These are phyloP conservation scores for Colletes latitarsis DNA, from an alignment of 1,140 invertebrate genomes.

Conservation along the genomic window DNA sequence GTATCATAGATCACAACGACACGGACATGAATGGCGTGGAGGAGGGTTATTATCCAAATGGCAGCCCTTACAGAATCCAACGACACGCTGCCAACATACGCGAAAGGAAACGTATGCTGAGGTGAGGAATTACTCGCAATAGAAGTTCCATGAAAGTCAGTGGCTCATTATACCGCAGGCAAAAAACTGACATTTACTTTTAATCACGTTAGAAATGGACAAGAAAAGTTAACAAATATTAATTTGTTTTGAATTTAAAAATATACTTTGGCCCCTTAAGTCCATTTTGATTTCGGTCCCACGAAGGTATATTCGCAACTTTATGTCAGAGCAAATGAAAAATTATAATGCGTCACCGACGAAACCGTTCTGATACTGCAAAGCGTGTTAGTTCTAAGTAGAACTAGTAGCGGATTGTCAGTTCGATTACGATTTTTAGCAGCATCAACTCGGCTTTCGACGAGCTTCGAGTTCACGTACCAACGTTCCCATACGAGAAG, in stretches of 20 bases:
- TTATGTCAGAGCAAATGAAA: too few relatives aligned
- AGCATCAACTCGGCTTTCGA: conserved; percentile 99
- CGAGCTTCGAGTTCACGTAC: conserved; percentile 95
- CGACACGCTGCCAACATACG: conserved; percentile 95
- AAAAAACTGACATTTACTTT: too few relatives aligned
- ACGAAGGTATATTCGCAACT: too few relatives aligned
- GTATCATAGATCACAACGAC: conserved; percentile 74
- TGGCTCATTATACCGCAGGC: too few relatives aligned
- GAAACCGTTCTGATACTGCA: not conserved
- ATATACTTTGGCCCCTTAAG: too few relatives aligned
- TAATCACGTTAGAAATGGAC: too few relatives aligned
- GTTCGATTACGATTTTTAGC: conserved; percentile 85
- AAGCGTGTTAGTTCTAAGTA: not conserved
- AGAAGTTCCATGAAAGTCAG: not conserved
- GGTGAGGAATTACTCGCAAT: conserved; percentile 83
- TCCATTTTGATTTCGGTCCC: too few relatives aligned
- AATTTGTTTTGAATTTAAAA: too few relatives aligned
- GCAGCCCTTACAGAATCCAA: conserved; percentile 92
- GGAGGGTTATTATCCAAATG: conserved; percentile 83
- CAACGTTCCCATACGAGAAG: conserved; percentile 99
- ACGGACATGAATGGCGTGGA: conserved; percentile 78
- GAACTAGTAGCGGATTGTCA: conserved; percentile 65
- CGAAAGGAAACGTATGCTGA: conserved; percentile 97
- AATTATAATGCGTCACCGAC: too few relatives aligned
- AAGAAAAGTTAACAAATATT: too few relatives aligned